Base-by-base conservation (phyloP, 2,797 vertebrate genomes). In the Sphaeramia orbicularis region DNA sequence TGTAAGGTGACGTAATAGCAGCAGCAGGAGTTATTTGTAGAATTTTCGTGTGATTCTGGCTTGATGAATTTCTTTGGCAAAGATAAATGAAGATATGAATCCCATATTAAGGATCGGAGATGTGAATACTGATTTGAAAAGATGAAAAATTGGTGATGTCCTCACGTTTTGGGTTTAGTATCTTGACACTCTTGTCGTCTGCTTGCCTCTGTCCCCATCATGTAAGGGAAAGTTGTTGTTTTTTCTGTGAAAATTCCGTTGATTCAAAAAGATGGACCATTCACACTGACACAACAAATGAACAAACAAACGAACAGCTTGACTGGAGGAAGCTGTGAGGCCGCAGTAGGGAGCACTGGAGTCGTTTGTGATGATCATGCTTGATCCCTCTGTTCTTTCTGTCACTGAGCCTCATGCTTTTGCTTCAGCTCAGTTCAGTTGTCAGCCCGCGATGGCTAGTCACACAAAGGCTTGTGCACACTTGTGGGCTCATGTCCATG, bases 281-380 rank as follows among this genome's bases (percentile, higher is more conserved):
- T 44, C 63, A 44, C 62, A 54, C 68, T 79, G 76, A 84, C 73
- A 85, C 76, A 85, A 83, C 78, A 86, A 84, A 80, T 56, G 21
- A 60, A 74, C 78, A 76, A 74, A 87, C 70, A 80, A 73, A 84
- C 73, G 37, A 78, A 73, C 80, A 81, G 79, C 83, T 81, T 76
- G 84, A 80, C 83, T 81, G 81, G 81, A 79, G 72, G 77, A 85
- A 78, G 85, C 75, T 81, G 86, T 70, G 83, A 86, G 81, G 81
- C 68, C 71, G 8, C 79, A 65, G 78, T 50, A 60, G 75, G 82
- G 78, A 76, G 83, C 76, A 40, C 66, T 61, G 64, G 54, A 84
- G 71, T 86, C 59, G 41, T 80, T 87, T 87, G 82, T 89, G 81
- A 89, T 90, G 84, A 87, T 83, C 80, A 83, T 72, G 74, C 74